Evolutionary conservation across 2,888 invertebrate species (phyloP).

Genomic region (Mystacides longicornis): DNA sequence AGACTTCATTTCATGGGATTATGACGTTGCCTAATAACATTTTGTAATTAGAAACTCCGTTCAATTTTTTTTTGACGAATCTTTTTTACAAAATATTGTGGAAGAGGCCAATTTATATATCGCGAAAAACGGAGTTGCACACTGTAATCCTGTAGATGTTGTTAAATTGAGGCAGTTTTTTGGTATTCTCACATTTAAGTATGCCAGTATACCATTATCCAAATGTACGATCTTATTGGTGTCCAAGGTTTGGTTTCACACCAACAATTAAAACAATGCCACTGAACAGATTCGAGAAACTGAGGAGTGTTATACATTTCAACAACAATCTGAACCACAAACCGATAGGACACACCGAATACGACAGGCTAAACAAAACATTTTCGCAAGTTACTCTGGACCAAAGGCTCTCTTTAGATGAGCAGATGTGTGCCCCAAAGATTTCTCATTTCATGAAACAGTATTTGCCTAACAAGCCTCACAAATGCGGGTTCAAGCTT

Average conservation of each 20-base stretch:
- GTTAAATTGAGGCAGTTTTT: conserved; percentile 15
- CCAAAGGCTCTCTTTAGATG: conserved; percentile 27
- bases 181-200: conserved; percentile 26
- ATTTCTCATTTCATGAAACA: background rate
- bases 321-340: conserved; percentile 25
- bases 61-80: no score
- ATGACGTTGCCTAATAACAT: no score
- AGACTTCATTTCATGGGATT: no score
- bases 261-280: conserved; percentile 27
- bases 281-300: conserved; percentile 27
- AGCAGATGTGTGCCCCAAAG: conserved; percentile 28
- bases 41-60: no score
- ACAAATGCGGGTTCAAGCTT: conserved; percentile 5
- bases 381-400: conserved; percentile 24
- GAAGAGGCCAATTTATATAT: no score
- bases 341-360: conserved; percentile 13
- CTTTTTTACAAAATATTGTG: no score
- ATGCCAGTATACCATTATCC: conserved; percentile 27
- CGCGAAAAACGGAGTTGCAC: background rate
- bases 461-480: conserved; percentile 6
- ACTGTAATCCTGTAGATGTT: background rate
- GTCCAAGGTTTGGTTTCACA: conserved; percentile 22
- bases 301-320: conserved; percentile 26
- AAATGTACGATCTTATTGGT: conserved; percentile 28
- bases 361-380: conserved; percentile 26